These are phyloP conservation scores for Lutjanus argentimaculatus DNA, from an alignment of 2,797 vertebrate genomes.

Conservation along the genomic window DNA sequence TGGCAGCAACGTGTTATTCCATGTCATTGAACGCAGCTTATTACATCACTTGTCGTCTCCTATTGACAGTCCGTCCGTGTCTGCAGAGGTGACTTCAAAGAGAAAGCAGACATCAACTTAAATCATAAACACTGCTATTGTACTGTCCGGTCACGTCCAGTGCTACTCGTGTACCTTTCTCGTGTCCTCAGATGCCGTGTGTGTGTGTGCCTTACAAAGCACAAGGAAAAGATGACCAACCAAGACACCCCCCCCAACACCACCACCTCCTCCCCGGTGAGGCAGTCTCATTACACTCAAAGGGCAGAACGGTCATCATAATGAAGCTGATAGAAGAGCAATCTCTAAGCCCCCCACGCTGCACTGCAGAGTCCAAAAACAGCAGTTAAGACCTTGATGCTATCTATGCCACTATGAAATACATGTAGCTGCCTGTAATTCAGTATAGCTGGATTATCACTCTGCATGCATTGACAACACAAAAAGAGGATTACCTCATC, in stretches of 20 bases:
- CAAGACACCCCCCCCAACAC: conserved; percentile 27
- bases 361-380: conserved; percentile 70
- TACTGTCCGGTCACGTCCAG: conserved; percentile 69
- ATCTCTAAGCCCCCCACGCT: conserved; percentile 62
- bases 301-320: conserved; percentile 84
- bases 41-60: conserved; percentile 68
- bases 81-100: conserved; percentile 79
- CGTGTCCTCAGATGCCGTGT: conserved; percentile 51
- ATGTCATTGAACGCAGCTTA: conserved; percentile 60
- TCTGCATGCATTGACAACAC: conserved; percentile 66
- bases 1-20: conserved; percentile 63
- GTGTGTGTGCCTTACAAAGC: conserved; percentile 51
- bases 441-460: conserved; percentile 72
- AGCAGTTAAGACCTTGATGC: conserved; percentile 64
- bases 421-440: conserved; percentile 66
- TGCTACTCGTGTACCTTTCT: conserved; percentile 43
- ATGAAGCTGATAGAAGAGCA: conserved; percentile 79
- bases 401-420: conserved; percentile 57
- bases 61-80: conserved; percentile 61
- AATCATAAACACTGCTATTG: conserved; percentile 71
- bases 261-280: conserved; percentile 27
- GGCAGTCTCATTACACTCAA: conserved; percentile 82
- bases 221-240: conserved; percentile 65
- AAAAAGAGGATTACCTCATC: conserved; percentile 83
- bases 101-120: conserved; percentile 69